Evolutionary conservation across 2,797 vertebrate genomes (phyloP), one percentile per base, ranked within the genome.

Genomic region (Schizothorax lantsangensis): DNA sequence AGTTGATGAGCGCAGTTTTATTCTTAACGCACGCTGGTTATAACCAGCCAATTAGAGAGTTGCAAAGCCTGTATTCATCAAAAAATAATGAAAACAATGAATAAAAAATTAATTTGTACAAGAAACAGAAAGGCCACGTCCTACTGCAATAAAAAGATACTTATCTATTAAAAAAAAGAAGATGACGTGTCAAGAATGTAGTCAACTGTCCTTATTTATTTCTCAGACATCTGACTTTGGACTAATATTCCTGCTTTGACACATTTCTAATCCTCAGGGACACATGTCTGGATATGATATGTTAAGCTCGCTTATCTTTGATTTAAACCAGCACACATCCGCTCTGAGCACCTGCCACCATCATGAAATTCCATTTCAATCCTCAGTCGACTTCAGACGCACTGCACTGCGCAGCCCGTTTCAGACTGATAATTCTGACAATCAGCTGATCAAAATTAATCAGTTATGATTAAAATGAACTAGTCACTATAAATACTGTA

Each of bases 171-270:
- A 33, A 83, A 30, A 64, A 66, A 17, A n/a, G n/a, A 26, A 26
- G 26, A 30, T 3, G 15, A 38, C 40, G 21, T 78, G 71, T 33
- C 71, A 80, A 7, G 71, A 62, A 59, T 54, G 69, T 26, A 66
- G 33, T 17, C 36, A 21, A 71, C 7, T 74, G 54, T 66, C 11
- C 47, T 79, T 26, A 69, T 78, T 47, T 40, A 23, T 87, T 82
- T 81, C 45, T 14, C 30, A 68, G 43, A 45, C 19, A 81, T 68
- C 57, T 80, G 82, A 49, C 54, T 26, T 86, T 47, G n/a, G 43
- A 77, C 83, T 89, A 91, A 93, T 92, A 91, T 90, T 89, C 88
- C 81, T 66, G 54, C 33, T 88, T 80, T 87, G 87, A 79, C 77
- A 81, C 77, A 86, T 82, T 84, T 82, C 66, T 78, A 84, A 89